Conservation (phyloP, 2,797 vertebrate species). For the Sebastes nivosus region DNA sequence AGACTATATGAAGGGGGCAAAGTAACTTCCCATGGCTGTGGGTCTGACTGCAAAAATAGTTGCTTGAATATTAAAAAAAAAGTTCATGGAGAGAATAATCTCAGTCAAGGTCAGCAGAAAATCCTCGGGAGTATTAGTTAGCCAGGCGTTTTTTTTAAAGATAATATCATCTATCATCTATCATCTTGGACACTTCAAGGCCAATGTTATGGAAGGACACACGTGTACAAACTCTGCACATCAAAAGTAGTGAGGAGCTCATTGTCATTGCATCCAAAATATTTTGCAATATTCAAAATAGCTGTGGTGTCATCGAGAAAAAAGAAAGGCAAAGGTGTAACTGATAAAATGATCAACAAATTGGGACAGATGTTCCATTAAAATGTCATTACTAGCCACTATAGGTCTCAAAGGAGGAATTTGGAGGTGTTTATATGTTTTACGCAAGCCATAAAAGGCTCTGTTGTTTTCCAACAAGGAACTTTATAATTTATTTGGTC, state of each 20-base stretch:
- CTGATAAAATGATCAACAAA: neutral
- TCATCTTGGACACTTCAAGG: neutral
- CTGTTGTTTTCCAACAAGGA: no score
- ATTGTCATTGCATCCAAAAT: neutral
- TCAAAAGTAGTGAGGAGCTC: neutral
- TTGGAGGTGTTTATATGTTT: neutral
- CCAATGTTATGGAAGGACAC: neutral
- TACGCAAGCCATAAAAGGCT: neutral
- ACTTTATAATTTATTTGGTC: neutral
- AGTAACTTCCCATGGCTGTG: neutral
- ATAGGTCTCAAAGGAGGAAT: neutral
- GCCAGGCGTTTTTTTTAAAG: neutral
- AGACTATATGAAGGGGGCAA: neutral
- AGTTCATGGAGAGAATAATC: neutral
- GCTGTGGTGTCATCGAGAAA: neutral
- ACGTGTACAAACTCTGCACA: neutral
- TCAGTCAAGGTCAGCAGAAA: neutral
- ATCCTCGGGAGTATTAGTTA: neutral
- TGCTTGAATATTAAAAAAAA: neutral
- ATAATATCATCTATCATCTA: neutral
- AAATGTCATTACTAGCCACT: neutral
- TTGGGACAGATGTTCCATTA: neutral
- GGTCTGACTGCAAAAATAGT: neutral
- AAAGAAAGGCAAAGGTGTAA: neutral
- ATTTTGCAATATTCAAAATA: neutral